Base-by-base conservation (phyloP, 1,140 invertebrate species). In the Chlorops oryzae region DNA sequence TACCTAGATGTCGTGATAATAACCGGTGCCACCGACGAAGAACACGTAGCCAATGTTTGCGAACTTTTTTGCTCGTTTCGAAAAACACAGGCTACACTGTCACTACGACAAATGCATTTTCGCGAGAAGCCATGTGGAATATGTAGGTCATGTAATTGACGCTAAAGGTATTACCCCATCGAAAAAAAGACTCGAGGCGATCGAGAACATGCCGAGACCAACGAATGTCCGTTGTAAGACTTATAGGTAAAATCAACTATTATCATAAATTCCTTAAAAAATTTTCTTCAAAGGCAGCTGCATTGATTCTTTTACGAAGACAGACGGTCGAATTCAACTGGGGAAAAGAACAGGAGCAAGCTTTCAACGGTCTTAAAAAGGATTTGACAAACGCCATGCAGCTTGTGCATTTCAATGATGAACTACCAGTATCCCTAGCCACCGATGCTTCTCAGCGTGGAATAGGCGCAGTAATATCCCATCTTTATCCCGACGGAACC, bases 371-470 rank as follows among this genome's bases (percentile, higher is more conserved):
- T 35, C 18, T 35, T 35, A 35, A 35, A 35, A 17, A 35, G 18
- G 18, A 32, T 9, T 9, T 32, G 28, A 9, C n/a, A 32, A 32
- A 32, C n/a, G 28, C n/a, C 7, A 9, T n/a, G n/a, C 28, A 17
- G 9, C 47, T 74, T 15, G 60, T 58, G 2, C 66, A 73, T 50
- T 79, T 56, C 52, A 59, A 78, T 42, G 56, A 65, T 9, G 39
- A 56, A 2, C 51, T 55, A 20, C 54, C 61, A 9, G 53, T 78
- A 7, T 45, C 59, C 13, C 34, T 79, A 5, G 58, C 70, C 13
- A 59, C 61, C 15, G 76, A 79, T 61, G 74, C 76, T 1, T 70
- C 61, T 20, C 46, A 58, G 5, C 59, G 63, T 47, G 75, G 69
- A 6, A 52, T 78, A 13, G 74, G 75, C 0, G 65, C 61, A 21